Percentiles rank a stretch among this genome's conserved stretches.
Evolutionary conservation across 2,113 vertebrate genomes (phyloP).

Genomic region (Sphyrna mokarran): DNA sequence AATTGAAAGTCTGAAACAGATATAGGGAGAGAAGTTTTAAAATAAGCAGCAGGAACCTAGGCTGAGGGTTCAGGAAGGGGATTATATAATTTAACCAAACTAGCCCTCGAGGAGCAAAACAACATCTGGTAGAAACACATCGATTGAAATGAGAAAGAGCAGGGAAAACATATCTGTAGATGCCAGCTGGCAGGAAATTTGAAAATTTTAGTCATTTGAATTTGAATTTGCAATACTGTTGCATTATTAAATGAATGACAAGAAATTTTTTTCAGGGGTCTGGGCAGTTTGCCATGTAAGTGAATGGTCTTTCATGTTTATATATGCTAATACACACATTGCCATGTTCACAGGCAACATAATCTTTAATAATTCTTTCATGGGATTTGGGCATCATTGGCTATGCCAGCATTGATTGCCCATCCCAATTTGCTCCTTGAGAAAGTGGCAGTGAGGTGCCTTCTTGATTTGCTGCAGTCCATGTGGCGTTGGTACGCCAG

Average conservation of each 20-base stretch:
- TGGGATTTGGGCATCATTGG: too few species aligned
- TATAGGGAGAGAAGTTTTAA: neutral
- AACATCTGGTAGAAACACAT: neutral
- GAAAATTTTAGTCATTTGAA: neutral
- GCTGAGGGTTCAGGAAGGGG: neutral
- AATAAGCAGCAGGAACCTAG: neutral
- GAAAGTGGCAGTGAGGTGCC: too few species aligned
- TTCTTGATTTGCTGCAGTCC: too few species aligned
- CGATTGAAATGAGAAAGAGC: neutral
- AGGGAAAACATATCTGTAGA: neutral
- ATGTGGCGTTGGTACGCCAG: too few species aligned
- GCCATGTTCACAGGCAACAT: neutral
- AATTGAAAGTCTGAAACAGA: neutral
- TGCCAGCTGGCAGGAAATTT: neutral
- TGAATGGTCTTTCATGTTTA: neutral
- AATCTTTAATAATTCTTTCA: too few species aligned
- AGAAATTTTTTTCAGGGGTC: neutral
- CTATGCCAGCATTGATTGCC: too few species aligned
- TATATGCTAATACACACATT: neutral
- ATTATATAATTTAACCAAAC: neutral
- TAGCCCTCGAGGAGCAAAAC: neutral
- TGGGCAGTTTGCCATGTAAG: neutral
- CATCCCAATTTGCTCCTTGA: too few species aligned
- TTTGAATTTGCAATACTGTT: neutral
- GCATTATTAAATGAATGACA: neutral